Base-by-base conservation (phyloP, 2,888 invertebrate species). In the Tetragonula carbonaria region DNA sequence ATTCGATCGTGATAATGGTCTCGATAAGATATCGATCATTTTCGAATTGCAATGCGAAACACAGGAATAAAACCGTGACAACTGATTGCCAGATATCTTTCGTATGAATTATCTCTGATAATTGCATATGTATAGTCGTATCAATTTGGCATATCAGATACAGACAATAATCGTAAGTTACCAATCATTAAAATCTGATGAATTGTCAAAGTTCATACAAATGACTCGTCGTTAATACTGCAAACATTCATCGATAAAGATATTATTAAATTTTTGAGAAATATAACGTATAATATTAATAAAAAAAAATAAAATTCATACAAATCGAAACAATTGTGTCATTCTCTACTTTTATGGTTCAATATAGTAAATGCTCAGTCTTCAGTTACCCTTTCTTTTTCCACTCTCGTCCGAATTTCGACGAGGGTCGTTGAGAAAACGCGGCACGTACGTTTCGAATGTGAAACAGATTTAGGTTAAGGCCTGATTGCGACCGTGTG, bases 381-480 rank as follows among this genome's bases (percentile, higher is more conserved):
- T 73, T 45, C 51, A 74, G 66, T 59, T 45, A 57, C 21, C 21
- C 38, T 57, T 38, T 57, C 51, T 74, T 59, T 65, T 38, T 55
- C 4, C 59, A 68, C 33, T 45, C 45, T 45, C 38, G 38, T 38
- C 53, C 14, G 45, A 62, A 16, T 66, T 71, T n/a, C 50, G 51
- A 55, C 55, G 62, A 18, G 18, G n/a, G 13, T n/a, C 63, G 28
- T 59, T 80, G 72, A 57, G 63, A 84, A 89, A 87, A 57, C 84
- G 73, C 79, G 68, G 59, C 77, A 80, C 71, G 82, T 81, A 67
- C 55, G 88, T 88, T 88, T 88, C 81, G 83, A 87, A 90, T 87
- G 90, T 76, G 78, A 89, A 88, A 85, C 77, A 88, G 88, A 93
- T 92, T 91, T 90, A 84, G 93, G 91, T 92, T 92, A 92, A 93